Conservation (phyloP, 1,140 invertebrate genomes). For the Drosophila biarmipes region DNA sequence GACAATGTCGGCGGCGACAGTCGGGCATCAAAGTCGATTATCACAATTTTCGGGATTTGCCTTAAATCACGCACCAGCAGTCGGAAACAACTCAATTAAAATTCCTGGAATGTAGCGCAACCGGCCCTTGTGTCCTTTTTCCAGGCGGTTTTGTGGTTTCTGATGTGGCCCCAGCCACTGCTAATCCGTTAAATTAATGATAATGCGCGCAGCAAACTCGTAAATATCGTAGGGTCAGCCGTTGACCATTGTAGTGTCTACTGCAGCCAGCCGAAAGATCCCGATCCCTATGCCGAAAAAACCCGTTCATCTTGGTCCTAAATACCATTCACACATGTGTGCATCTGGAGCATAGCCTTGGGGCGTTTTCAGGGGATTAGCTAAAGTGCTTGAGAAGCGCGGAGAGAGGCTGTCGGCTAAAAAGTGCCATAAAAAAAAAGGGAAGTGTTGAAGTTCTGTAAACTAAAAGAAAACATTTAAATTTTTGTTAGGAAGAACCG, state of each 20-base stretch:
- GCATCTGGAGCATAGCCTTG: neutral
- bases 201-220: conserved; percentile 68
- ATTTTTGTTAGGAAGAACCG: neutral
- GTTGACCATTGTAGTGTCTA: conserved; percentile 17
- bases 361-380: conserved; percentile 5
- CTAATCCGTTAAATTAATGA: conserved; percentile 79
- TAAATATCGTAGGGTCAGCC: conserved; percentile 46
- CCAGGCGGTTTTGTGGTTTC: conserved; percentile 69
- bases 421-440: neutral
- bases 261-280: neutral
- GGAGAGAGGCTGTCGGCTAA: neutral
- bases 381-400: neutral
- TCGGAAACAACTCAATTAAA: conserved; percentile 73
- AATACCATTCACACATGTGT: conserved; percentile 26
- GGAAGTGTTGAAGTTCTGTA: neutral
- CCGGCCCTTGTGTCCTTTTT: conserved; percentile 26
- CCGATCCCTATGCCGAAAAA: neutral
- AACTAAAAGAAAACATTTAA: neutral
- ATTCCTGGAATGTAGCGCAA: conserved; percentile 66
- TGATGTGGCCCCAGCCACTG: conserved; percentile 42
- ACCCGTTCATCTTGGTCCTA: conserved; percentile 16
- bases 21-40: conserved; percentile 76
- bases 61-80: conserved; percentile 72
- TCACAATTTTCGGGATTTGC: conserved; percentile 78
- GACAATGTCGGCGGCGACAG: conserved; percentile 42